These are phyloP conservation scores for Phthorimaea operculella DNA, from an alignment of 1,140 invertebrate genomes.

Conservation along the genomic window DNA sequence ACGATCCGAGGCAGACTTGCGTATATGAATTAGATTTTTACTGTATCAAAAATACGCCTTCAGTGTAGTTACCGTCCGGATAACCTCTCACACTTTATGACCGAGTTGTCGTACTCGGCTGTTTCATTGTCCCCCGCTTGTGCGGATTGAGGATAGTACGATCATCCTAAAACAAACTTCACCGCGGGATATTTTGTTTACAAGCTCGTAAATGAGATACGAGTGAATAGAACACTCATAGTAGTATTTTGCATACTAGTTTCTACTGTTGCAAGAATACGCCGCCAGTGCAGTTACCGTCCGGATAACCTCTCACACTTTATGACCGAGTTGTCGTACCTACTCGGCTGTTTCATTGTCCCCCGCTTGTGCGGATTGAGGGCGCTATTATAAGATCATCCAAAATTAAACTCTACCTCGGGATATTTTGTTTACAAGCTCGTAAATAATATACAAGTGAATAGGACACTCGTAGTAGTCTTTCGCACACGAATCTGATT, in stretches of 20 bases:
- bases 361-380: background rate
- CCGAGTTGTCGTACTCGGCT: background rate
- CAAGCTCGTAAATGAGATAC: too few relatives aligned
- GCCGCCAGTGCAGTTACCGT: background rate
- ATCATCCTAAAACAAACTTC: background rate
- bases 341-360: slow-evolving; percentile 3
- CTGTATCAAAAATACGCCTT: too few relatives aligned
- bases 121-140: slow-evolving; percentile 4
- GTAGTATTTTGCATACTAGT: too few relatives aligned
- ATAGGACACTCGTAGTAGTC: too few relatives aligned
- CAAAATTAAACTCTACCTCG: background rate
- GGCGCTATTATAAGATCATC: background rate
- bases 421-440: background rate
- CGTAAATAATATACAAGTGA: too few relatives aligned
- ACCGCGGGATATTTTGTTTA: background rate
- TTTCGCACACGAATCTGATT: too few relatives aligned
- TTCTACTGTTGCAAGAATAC: too few relatives aligned
- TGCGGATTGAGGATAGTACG: background rate
- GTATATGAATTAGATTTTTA: too few relatives aligned
- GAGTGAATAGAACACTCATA: too few relatives aligned
- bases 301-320: slow-evolving; percentile 3
- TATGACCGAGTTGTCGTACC: slow-evolving; percentile 4
- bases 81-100: slow-evolving; percentile 5
- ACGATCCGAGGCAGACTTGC: too few relatives aligned
- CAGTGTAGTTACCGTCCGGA: background rate